Conservation (phyloP, 2,888 invertebrate species). For the Caenorhabditis sp. region DNA sequence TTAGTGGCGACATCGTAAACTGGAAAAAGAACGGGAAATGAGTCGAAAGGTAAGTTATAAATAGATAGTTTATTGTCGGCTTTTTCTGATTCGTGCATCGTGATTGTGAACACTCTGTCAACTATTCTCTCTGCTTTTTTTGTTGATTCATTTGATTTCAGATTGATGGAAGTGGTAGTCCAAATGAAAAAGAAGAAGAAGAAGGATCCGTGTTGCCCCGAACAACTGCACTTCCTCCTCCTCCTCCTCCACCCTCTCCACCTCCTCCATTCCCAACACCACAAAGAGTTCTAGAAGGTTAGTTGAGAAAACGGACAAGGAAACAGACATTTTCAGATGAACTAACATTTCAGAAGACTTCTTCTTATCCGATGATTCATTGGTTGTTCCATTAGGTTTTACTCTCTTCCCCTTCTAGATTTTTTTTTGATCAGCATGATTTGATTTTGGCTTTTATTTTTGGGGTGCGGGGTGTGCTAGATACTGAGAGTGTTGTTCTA, state of each 20-base stretch:
- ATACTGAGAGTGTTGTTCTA: too few species aligned
- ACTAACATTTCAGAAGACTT: background rate
- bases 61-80: background rate
- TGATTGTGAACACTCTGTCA: conserved; percentile 1
- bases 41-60: conserved; percentile 25
- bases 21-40: conserved; percentile 37
- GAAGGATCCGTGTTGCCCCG: conserved; percentile 3
- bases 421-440: conserved; percentile 7
- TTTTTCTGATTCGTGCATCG: background rate
- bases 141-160: conserved; percentile 2
- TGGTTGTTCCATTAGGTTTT: conserved; percentile 34
- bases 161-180: conserved; percentile 42
- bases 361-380: conserved; percentile 29
- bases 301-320: background rate
- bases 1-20: conserved; percentile 41
- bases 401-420: background rate
- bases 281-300: conserved; percentile 23
- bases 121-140: background rate
- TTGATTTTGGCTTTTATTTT: conserved; percentile 1
- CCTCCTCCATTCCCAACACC: conserved; percentile 47
- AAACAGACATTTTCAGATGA: background rate
- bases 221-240: conserved; percentile 3
- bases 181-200: conserved; percentile 15
- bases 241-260: conserved; percentile 43
- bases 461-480: background rate